Evolutionary conservation across 2,888 invertebrate genomes (phyloP).

Genomic region (Aromia moschata): DNA sequence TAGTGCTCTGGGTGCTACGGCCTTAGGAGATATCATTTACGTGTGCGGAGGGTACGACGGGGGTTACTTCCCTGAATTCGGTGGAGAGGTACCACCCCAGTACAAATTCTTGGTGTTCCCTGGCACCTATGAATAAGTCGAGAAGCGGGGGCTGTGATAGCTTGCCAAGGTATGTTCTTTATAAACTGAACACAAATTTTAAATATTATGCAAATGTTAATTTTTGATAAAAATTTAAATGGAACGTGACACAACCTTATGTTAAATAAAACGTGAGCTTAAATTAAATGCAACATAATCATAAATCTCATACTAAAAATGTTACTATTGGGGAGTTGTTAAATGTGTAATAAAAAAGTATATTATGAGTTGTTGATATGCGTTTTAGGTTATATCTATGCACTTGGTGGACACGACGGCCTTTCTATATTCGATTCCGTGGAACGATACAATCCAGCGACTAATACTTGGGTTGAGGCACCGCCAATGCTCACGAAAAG

Average conservation of each 20-base stretch:
- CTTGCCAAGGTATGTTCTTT: constrained; percentile 57
- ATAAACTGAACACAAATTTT: too few relatives aligned
- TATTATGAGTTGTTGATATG: neutral
- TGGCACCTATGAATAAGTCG: constrained; percentile 76
- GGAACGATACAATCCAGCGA: constrained; percentile 80
- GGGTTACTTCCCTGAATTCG: constrained; percentile 80
- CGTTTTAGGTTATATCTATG: constrained; percentile 77
- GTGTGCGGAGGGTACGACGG: constrained; percentile 90
- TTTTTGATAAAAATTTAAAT: too few relatives aligned
- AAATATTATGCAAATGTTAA: too few relatives aligned
- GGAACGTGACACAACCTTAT: too few relatives aligned
- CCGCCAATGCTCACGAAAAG: constrained; percentile 82
- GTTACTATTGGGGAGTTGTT: too few relatives aligned
- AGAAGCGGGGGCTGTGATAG: constrained; percentile 62
- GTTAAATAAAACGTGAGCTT: too few relatives aligned
- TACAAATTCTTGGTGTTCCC: constrained; percentile 77
- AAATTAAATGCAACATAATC: too few relatives aligned
- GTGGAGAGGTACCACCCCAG: constrained; percentile 84
- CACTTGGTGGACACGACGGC: constrained; percentile 89
- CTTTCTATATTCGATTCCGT: constrained; percentile 88
- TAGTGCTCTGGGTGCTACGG: constrained; percentile 83
- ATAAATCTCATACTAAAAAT: too few relatives aligned
- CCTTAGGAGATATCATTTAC: constrained; percentile 81
- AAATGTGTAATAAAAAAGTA: too few relatives aligned
- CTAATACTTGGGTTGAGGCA: constrained; percentile 77